phyloP scores from a whole-genome alignment of 2,888 invertebrate genomes.

The Seira sanloemensis region DNA sequence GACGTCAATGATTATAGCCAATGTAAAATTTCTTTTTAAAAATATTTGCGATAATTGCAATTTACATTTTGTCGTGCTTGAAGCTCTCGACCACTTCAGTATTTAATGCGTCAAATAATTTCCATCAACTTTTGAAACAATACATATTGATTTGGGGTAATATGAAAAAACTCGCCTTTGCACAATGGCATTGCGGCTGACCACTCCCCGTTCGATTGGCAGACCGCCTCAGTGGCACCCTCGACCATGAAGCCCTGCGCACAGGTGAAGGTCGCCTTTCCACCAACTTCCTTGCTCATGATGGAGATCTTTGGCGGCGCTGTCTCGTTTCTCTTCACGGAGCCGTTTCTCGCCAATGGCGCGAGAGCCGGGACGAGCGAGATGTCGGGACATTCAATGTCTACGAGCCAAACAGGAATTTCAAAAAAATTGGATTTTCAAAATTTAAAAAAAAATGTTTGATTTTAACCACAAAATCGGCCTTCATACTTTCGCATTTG shows the following conservation, averaged over 20 bases:
- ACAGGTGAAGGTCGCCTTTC: slow-evolving; percentile 88
- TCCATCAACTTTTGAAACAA: slow-evolving; percentile 82
- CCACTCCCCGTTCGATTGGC: slow-evolving; percentile 82
- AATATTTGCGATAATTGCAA: slow-evolving; percentile 1
- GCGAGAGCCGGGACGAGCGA: slow-evolving; percentile 69
- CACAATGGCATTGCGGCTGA: slow-evolving; percentile 86
- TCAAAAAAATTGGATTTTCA: no score
- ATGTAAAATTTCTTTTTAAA: neutral
- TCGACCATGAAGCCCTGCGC: slow-evolving; percentile 83
- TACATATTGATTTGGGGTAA: neutral
- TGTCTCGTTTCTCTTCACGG: slow-evolving; percentile 77
- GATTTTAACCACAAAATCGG: no score
- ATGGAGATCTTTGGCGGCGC: slow-evolving; percentile 78
- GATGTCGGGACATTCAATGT: slow-evolving; percentile 72
- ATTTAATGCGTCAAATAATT: no score
- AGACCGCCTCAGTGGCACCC: slow-evolving; percentile 78
- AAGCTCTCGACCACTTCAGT: slow-evolving; percentile 87
- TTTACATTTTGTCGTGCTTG: slow-evolving; percentile 52
- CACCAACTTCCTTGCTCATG: slow-evolving; percentile 87
- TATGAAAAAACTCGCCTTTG: slow-evolving; percentile 78
- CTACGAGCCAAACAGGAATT: no score
- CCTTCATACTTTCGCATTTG: slow-evolving; percentile 87
- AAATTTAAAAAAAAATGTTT: neutral
- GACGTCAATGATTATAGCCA: neutral
- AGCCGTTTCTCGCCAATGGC: slow-evolving; percentile 66